Base-by-base conservation (phyloP, 2,797 vertebrate species). In the Cyprinodon diabolis region DNA sequence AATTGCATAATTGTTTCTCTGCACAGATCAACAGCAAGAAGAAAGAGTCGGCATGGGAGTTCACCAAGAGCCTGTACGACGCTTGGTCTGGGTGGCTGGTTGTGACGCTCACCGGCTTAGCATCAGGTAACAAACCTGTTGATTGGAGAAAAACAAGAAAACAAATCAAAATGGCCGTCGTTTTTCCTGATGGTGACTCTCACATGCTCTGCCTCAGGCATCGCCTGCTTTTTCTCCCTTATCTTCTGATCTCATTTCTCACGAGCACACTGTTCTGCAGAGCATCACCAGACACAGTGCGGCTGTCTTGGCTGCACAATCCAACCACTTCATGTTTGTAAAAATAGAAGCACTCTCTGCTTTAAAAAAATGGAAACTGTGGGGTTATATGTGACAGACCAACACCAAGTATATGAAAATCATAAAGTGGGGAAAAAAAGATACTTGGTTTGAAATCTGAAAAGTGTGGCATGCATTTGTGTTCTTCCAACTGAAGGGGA, bases 51-150 rank as follows among this genome's bases (percentile, higher is more conserved):
- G 96, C 97, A 78, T 99, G 97, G 98, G 98, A 99, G 91, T 97
- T 99, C 92, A 95, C 96, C 54, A 99, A 98, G 93, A 99, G 98
- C 81, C 93, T 99, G 75, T 99, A 98, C 0, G 98, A 99, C 40
- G 97, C 98, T 1, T 99, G 98, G 98, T 99, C 98, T 6, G 98
- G 98, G 55, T 99, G 98, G 98, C 94, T 99, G 35, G 97, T 99
- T 65, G 97, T 99, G 76, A 99, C 98, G 0, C 93, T 99, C 47
- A 99, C 98, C 21, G 98, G 98, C 72, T 87, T 99, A 92, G 98
- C 98, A 52, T 98, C 98, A 95, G 98, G 98, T 99, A 96, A 88
- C 56, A 19, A 21, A 71, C 55, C 51, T 17, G 0, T 47, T 40
- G 7, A 12, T 71, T 21, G 30, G 37, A 19, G 4, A 37, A 37